Evolutionary conservation across 2,888 invertebrate genomes (phyloP), one percentile per base, ranked within the genome.

Genomic region (Cistogaster globosa): DNA sequence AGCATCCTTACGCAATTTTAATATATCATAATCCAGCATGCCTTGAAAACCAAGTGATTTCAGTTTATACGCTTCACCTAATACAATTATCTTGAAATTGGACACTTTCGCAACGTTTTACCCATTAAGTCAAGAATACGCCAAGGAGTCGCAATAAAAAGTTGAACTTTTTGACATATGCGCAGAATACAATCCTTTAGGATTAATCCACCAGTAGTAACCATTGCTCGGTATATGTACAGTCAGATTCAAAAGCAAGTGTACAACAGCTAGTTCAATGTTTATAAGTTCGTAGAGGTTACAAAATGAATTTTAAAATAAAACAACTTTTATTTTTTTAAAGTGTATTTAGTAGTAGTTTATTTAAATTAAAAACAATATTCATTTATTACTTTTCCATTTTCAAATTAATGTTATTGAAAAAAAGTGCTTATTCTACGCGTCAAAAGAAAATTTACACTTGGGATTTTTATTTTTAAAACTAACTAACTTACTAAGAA

Each of bases 91-190:
- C 93, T 96, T 96, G 95, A 99, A 99, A 91, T 98, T 96, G 89
- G 97, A 96, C 96, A 99, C 97, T 93, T 98, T 96, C 81, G 98
- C 98, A 89, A 95, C 95, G 93, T 97, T 96, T 99, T 99, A 94
- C 99, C 99, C 97, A 99, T 98, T 93, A 99, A 95, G 95, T 99
- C 99, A 92, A 99, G 95, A 94, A 99, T 99, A 93, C 99, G 96
- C 90, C 99, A 99, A 87, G 99, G 99, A 87, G 99, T 99, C 87
- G 99, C 99, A 92, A 99, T 99, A 91, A 99, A 97, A 88, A 99
- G 96, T 95, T 99, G 99, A 92, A 99, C 99, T 97, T n/a, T n/a
- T n/a, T n/a, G n/a, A n/a, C n/a, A n/a, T n/a, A n/a, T n/a, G n/a
- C n/a, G n/a, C n/a, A n/a, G n/a, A n/a, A n/a, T n/a, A n/a, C n/a